Conservation (phyloP, 2,888 invertebrate species). For the Hirudinaria manillensis region DNA sequence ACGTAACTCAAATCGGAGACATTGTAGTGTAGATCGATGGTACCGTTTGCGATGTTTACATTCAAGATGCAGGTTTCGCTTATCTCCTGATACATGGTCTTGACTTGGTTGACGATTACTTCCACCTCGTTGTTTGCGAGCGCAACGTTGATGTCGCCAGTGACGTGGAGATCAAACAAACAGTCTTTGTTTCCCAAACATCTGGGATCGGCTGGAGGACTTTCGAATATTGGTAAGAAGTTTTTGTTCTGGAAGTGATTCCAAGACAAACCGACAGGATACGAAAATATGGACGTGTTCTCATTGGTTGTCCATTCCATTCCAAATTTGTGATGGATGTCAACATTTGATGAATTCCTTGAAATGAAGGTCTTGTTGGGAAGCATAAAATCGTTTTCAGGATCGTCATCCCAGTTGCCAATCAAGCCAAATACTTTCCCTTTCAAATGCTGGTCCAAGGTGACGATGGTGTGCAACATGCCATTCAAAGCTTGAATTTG, state of each 20-base stretch:
- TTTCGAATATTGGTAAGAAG: constrained; percentile 22
- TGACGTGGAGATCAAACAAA: constrained; percentile 24
- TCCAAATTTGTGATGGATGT: constrained; percentile 29
- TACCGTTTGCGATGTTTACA: not conserved
- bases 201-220: not conserved
- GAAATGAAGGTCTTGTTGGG: constrained; percentile 23
- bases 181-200: constrained; percentile 22
- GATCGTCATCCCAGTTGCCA: constrained; percentile 31
- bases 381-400: constrained; percentile 29
- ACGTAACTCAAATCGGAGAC: not conserved
- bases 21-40: not conserved
- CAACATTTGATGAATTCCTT: not conserved
- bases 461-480: constrained; percentile 18
- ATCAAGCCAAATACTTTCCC: constrained; percentile 25
- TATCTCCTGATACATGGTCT: not conserved
- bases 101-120: not conserved
- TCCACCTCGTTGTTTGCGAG: constrained; percentile 5
- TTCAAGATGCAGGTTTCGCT: not conserved
- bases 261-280: constrained; percentile 23
- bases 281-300: constrained; percentile 14
- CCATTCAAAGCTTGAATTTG: constrained; percentile 10
- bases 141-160: constrained; percentile 10
- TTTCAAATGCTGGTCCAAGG: not conserved
- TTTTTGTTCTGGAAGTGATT: constrained; percentile 21
- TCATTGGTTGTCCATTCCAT: constrained; percentile 23